phyloP scores from a whole-genome alignment of 2,888 invertebrate species.

The Diaprepes abbreviatus region DNA sequence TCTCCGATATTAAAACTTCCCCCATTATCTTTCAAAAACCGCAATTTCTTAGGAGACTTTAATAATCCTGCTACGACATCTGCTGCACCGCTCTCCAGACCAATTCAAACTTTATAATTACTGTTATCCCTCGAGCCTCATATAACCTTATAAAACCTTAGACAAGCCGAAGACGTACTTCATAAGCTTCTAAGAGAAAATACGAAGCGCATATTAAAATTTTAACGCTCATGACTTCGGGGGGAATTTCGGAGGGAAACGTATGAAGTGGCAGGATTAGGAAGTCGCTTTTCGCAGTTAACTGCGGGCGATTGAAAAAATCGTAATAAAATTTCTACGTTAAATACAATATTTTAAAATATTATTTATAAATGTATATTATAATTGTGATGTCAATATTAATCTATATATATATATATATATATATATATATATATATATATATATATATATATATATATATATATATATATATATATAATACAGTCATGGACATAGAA shows the following conservation, averaged over 20 bases:
- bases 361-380: too few relatives aligned
- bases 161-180: conserved; percentile 31
- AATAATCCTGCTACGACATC: conserved; percentile 46
- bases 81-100: conserved; percentile 33
- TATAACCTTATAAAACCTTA: conserved; percentile 38
- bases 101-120: conserved; percentile 51
- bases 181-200: conserved; percentile 37
- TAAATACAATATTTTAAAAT: too few relatives aligned
- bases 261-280: not conserved
- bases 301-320: too few relatives aligned
- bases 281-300: too few relatives aligned
- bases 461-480: too few relatives aligned
- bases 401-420: too few relatives aligned
- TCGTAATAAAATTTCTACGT: too few relatives aligned
- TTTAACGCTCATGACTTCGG: conserved; percentile 25
- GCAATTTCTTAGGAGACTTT: conserved; percentile 38
- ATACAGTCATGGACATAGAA: too few relatives aligned
- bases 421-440: too few relatives aligned
- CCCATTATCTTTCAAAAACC: conserved; percentile 36
- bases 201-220: conserved; percentile 40
- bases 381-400: too few relatives aligned
- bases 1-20: conserved; percentile 37
- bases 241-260: not conserved
- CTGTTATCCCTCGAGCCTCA: conserved; percentile 42
- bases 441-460: too few relatives aligned